Base-by-base conservation (phyloP, 2,113 vertebrate species). In the Amazona guildingii region DNA sequence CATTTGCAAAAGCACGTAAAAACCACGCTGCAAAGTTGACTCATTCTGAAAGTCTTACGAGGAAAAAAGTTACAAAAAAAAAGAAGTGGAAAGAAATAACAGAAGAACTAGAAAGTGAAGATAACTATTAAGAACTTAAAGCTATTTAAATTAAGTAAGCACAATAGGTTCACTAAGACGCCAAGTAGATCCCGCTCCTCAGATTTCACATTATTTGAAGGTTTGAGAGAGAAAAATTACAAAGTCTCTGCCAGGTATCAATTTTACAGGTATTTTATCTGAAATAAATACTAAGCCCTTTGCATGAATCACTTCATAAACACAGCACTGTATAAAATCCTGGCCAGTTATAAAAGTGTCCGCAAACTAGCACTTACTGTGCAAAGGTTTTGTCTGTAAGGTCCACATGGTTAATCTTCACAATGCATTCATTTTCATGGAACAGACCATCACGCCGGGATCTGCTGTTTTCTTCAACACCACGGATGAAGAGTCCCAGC, bases 321-420 rank as follows among this genome's bases (percentile, higher is more conserved):
- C 49, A 86, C 31, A 88, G 39, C 7, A 76, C 25, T 57, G 25
- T 51, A 94, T 35, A 91, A 77, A 89, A 88, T 84, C 46, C 41
- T 48, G 27, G 11, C 31, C 75, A 46, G 85, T 66, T 88, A 85
- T 88, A 85, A 79, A 66, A 91, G 46, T 73, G 61, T 48, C 79
- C 74, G 37, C 70, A 76, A 93, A 94, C 51, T 41, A 91, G 82
- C 75, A 98, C 99, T 99, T 97, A 99, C 99, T 99, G 99, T 97
- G 98, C 98, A 96, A 99, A 99, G 5, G 99, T 98, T 98, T 99
- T 99, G 97, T 99, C 99, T 96, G 98, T 96, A 73, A 99, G 99
- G 90, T 99, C 98, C 27, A 98, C 98, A 20, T 97, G 98, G 97
- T 99, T 99, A 97, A 99, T 99, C 98, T 97, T 99, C 70, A 99